phyloP scores from a whole-genome alignment of 2,797 vertebrate genomes.

The Bufotes viridis region DNA sequence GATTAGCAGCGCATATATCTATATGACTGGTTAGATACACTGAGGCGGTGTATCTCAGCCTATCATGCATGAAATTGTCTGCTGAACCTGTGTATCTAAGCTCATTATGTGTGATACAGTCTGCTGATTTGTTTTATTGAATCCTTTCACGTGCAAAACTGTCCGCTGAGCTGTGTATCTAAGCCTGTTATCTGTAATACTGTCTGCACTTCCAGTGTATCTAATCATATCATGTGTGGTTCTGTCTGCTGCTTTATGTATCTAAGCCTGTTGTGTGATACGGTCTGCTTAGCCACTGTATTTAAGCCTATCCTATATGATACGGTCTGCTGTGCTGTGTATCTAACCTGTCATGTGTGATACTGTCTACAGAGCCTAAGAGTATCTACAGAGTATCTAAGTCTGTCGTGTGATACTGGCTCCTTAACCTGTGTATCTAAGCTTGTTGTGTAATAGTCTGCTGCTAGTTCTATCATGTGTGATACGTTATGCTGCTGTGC shows the following conservation, averaged over 20 bases:
- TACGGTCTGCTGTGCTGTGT: not conserved
- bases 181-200: not conserved
- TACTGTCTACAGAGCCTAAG: not conserved
- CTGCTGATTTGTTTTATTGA: too few relatives aligned
- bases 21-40: not conserved
- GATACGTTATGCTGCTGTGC: too few relatives aligned
- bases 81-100: not conserved
- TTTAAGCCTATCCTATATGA: not conserved
- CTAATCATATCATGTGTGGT: not conserved
- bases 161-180: not conserved
- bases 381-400: not conserved
- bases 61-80: not conserved
- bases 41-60: not conserved
- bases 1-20: not conserved
- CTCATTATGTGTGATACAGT: not conserved
- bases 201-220: not conserved
- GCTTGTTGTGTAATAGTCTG: not conserved
- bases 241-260: not conserved
- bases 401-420: not conserved
- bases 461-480: not conserved
- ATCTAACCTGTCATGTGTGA: too few relatives aligned
- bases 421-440: not conserved
- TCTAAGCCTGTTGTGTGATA: not conserved
- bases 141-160: too few relatives aligned
- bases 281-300: not conserved